These are phyloP conservation scores for Urophycis tenuis DNA, from an alignment of 2,797 vertebrate genomes.

Conservation along the genomic window DNA sequence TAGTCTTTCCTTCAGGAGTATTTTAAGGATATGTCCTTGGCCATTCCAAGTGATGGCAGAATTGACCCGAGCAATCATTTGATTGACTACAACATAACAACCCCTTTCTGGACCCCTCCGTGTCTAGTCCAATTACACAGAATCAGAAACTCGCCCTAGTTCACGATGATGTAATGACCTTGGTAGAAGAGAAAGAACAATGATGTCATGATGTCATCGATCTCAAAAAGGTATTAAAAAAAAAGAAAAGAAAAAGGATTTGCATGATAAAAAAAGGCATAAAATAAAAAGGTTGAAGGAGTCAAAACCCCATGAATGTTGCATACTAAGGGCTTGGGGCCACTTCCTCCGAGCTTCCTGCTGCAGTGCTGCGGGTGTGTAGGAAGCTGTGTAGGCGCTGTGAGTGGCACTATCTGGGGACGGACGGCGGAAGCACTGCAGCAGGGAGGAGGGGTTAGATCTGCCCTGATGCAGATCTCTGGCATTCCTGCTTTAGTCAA, in stretches of 20 bases:
- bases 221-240: neutral
- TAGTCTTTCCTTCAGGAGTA: neutral
- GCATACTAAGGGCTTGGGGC: neutral
- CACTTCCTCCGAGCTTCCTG: neutral
- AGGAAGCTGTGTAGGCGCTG: slow-evolving; percentile 41
- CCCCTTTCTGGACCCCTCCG: neutral
- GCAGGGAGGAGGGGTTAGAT: slow-evolving; percentile 36
- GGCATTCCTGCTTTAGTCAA: slow-evolving; percentile 43
- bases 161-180: neutral
- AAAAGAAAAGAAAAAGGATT: too few species aligned
- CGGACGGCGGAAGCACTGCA: slow-evolving; percentile 47
- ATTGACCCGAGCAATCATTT: neutral
- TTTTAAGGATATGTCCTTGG: neutral
- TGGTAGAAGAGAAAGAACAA: neutral
- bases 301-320: neutral
- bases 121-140: neutral
- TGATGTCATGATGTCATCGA: neutral
- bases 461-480: slow-evolving; percentile 28
- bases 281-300: neutral
- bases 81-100: neutral
- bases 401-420: slow-evolving; percentile 39
- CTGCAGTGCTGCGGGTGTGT: slow-evolving; percentile 17
- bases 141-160: neutral
- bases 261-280: too few species aligned
- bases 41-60: neutral